Percentiles rank a stretch among this genome's conserved stretches.
Evolutionary conservation across 2,113 vertebrate species (phyloP).

Genomic region (Galbula dea): DNA sequence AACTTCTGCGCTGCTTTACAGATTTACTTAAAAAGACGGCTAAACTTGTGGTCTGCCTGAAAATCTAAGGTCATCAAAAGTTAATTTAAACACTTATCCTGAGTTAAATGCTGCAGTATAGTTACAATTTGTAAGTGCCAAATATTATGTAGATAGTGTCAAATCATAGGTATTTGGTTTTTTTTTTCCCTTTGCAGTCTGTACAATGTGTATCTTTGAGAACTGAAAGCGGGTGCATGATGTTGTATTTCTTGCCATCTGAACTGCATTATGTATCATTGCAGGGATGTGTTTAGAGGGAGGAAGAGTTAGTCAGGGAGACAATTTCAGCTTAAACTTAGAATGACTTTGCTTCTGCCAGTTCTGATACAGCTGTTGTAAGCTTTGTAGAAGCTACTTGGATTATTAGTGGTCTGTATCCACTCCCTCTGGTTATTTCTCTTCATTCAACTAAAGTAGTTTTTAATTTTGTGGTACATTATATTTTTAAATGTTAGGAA

Average conservation of each 20-base stretch:
- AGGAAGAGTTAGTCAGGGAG: not conserved
- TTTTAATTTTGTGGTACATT: not conserved
- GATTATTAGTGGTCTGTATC: not conserved
- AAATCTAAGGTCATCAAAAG: conserved; percentile 6
- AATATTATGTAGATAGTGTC: not conserved
- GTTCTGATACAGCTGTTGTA: not conserved
- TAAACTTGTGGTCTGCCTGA: not conserved
- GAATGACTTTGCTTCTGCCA: not conserved
- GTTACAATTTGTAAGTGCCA: not conserved
- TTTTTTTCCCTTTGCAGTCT: not conserved
- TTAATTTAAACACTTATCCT: not conserved
- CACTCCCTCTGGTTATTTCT: not conserved
- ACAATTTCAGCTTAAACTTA: conserved; percentile 8
- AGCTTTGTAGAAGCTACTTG: not conserved
- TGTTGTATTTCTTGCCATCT: conserved; percentile 11
- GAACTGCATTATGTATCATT: conserved; percentile 15
- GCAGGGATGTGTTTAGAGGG: not conserved
- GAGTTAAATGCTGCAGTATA: not conserved
- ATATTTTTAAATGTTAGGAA: not conserved
- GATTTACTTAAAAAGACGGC: not conserved
- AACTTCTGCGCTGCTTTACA: not conserved
- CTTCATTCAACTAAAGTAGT: not conserved
- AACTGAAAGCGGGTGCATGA: not conserved
- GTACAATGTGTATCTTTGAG: not conserved
- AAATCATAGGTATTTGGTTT: not conserved